Evolutionary conservation across 2,797 vertebrate species (phyloP), one percentile per base, ranked within the genome.

Genomic region (Gila robusta): DNA sequence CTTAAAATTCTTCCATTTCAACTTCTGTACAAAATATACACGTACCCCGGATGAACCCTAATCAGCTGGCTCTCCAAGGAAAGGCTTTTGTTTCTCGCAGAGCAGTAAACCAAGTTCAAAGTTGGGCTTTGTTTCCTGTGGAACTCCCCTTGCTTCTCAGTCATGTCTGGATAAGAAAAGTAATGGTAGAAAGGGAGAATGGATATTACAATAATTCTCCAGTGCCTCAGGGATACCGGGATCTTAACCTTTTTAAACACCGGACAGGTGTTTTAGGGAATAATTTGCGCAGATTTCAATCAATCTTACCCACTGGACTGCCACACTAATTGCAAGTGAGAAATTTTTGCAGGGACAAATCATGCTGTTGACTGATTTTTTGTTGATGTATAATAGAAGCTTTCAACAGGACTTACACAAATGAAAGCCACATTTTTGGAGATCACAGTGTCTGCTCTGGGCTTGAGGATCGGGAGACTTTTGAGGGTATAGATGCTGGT

Each of bases 371-470:
- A 83, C 79, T 86, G 77, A 66, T 70, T 82, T 81, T 71, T 81
- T 79, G 56, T 79, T 76, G 59, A 35, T 89, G 77, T 49, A 87
- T 56, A 87, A 82, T 74, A 59, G 52, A 86, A 66, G 69, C 78
- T 83, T 87, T 91, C 77, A 80, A 32, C 90, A 54, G 7, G 71
- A 81, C 86, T 87, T 83, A 91, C 91, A 87, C 89, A 92, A 93
- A 94, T 95, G 88, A 93, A 93, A 95, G 94, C 79, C 94, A 92
- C 74, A 87, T 92, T 93, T 90, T 90, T 88, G 90, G 59, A 91
- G 84, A 88, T 83, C 90, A 73, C 87, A 47, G n/a, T 86, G 85
- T 92, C 90, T 79, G 86, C 88, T 81, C 81, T 83, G 89, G 89
- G 88, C 88, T 6, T 80, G 78, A 92, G 92, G 94, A 90, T 93